Evolutionary conservation across 1,140 invertebrate species (phyloP), one percentile per base, ranked within the genome.

Genomic region (Cryptotermes secundus): DNA sequence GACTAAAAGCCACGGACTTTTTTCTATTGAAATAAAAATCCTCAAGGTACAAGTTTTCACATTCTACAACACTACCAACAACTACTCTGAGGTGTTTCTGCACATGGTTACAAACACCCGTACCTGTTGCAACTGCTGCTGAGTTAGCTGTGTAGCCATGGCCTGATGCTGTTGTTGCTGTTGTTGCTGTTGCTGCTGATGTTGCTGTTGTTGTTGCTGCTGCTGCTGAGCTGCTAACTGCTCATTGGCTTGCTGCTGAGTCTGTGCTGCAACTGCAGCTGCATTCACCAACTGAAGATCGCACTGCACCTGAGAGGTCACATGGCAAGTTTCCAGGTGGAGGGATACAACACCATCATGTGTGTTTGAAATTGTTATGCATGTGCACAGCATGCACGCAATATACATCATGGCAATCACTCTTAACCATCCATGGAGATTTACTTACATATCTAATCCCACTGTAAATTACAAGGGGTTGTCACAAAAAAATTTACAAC

Each of bases 191-290:
- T 45, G 16, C 14, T 80, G 83, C 19, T 82, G 89, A 85, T 90
- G 90, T 6, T 89, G 88, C 34, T 83, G 45, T 6, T 84, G 82
- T 80, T 88, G 87, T 87, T 90, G 89, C 85, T 90, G 89, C 72
- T 84, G 83, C 79, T 84, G 83, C 79, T 84, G 83, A 9, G 26
- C 53, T 34, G 38, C 49, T 26, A 83, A 53, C 34, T 83, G 83
- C 72, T 83, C 83, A 59, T 3, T 42, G 38, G 36, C 42, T 83
- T 84, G 83, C 34, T 84, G 83, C 53, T 80, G 65, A 19, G 82
- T 34, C 53, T 84, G 84, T 35, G 80, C 36, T 82, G 79, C n/a
- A 36, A 83, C 65, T 59, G 65, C 38, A 35, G 82, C 84, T 42
- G 84, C 80, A 42, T 82, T 84, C 49, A 84, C 84, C 84, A 84